Evolutionary conservation across 2,888 invertebrate genomes (phyloP), one percentile per base, ranked within the genome.

Genomic region (Luperina testacea): DNA sequence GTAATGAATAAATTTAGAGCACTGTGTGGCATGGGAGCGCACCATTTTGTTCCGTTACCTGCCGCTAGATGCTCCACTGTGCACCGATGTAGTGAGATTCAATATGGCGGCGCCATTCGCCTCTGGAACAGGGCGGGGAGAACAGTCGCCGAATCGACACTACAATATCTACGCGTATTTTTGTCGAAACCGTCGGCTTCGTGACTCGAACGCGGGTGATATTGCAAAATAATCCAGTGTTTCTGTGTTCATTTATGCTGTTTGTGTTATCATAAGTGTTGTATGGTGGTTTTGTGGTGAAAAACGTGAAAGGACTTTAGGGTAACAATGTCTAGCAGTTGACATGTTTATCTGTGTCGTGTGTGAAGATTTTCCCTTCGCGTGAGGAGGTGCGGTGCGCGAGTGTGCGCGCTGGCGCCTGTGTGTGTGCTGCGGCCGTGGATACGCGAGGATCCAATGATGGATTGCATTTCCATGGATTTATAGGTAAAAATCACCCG

Each of bases 331-430:
- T 97, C 95, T 96, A 96, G 95, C 93, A 96, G 96, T 97, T 97
- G 97, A 97, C 97, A 97, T 97, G 97, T 97, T 97, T 97, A 97
- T 97, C 97, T 96, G 96, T 97, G 96, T 95, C 96, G 96, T 97
- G 96, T 96, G 96, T 96, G 97, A 97, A 96, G 97, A 96, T 96
- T 97, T 97, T 97, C 96, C 97, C 96, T 96, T 97, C 94, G 96
- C 95, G 96, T 96, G 96, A 96, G 96, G 96, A 96, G 96, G 95
- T 95, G 95, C 92, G 89, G 94, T 95, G 95, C 91, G 94, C 90
- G 92, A 92, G 96, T 96, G 96, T 95, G 95, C 93, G 95, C 91
- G 91, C 89, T 92, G 89, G 93, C 91, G 92, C 90, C 84, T 91
- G 94, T 94, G 96, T 95, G 95, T 89, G 95, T 93, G 94, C 91